Evolutionary conservation across 2,113 vertebrate genomes (phyloP).

Genomic region (Salvelinus sp.): DNA sequence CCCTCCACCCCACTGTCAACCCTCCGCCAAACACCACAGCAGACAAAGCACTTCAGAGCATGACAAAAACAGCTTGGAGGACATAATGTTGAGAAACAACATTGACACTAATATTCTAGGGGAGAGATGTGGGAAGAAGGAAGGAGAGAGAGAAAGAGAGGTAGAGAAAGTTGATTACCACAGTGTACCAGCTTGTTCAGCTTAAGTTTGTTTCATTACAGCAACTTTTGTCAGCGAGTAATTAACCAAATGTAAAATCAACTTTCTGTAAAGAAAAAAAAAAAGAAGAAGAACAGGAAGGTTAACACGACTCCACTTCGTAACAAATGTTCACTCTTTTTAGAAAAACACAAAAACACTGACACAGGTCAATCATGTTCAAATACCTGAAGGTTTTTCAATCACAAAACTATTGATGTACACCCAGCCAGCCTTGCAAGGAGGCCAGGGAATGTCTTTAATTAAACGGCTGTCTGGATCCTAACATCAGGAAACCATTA

Average conservation of each 20-base stretch:
- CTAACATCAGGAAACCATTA: conserved; percentile 32
- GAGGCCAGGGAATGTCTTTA: conserved; percentile 35
- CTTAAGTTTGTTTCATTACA: conserved; percentile 23
- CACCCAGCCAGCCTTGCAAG: conserved; percentile 29
- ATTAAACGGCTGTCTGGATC: conserved; percentile 47
- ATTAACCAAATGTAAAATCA: conserved; percentile 32
- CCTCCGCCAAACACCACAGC: background rate
- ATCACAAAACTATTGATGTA: conserved; percentile 47
- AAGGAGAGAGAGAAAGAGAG: background rate
- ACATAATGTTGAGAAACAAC: background rate
- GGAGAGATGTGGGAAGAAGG: background rate
- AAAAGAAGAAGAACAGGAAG: conserved; percentile 16
- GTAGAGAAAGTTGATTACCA: conserved; percentile 2
- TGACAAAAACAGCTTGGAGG: background rate
- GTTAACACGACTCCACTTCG: conserved; percentile 31
- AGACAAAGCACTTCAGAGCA: background rate
- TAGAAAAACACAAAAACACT: conserved; percentile 15
- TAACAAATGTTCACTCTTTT: background rate
- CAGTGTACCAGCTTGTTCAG: conserved; percentile 37
- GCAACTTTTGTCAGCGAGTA: conserved; percentile 29
- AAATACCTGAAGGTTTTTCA: conserved; percentile 35
- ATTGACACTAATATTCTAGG: background rate
- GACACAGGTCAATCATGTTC: conserved; percentile 34
- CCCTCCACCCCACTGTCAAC: background rate
- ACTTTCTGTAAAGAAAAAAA: conserved; percentile 5